These are phyloP conservation scores for Otis tarda DNA, from an alignment of 2,113 vertebrate species.

Conservation along the genomic window DNA sequence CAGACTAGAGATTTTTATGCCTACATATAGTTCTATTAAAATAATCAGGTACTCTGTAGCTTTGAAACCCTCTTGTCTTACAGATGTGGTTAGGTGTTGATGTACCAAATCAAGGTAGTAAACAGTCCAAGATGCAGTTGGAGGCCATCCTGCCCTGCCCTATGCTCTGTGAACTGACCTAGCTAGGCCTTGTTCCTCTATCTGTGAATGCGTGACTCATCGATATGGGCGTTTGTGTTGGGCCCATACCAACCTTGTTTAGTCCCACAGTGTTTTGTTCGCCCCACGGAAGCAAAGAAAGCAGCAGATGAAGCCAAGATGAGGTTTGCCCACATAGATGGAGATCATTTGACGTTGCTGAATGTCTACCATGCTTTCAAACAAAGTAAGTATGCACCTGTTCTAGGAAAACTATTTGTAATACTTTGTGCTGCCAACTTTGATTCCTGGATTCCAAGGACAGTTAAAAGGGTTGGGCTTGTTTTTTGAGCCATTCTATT, in stretches of 20 bases:
- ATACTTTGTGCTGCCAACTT: background rate
- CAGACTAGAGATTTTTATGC: conserved; percentile 76
- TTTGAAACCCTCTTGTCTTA: conserved; percentile 89
- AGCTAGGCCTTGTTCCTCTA: conserved; percentile 96
- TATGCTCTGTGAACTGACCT: conserved; percentile 93
- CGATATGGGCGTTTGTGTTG: conserved; percentile 99
- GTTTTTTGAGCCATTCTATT: background rate
- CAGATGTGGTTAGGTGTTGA: conserved; percentile 90
- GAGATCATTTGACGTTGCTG: conserved; percentile 97
- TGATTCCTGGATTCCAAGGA: background rate
- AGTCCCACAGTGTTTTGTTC: conserved; percentile 99
- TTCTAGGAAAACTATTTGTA: background rate
- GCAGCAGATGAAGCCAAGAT: conserved; percentile 97
- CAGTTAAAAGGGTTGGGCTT: background rate
- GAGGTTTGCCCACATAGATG: conserved; percentile 98
- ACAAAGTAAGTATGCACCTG: conserved; percentile 84
- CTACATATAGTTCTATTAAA: conserved; percentile 76
- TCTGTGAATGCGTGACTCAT: conserved; percentile 98
- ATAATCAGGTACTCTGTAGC: conserved; percentile 81
- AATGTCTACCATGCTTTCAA: conserved; percentile 99
- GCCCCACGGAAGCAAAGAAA: conserved; percentile 98
- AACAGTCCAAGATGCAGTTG: conserved; percentile 87
- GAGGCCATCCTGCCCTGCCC: conserved; percentile 90
- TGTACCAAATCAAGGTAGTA: conserved; percentile 88
- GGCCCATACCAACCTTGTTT: conserved; percentile 99